These are phyloP conservation scores for Cyanoderma ruficeps DNA, from an alignment of 2,113 vertebrate species.

Conservation along the genomic window DNA sequence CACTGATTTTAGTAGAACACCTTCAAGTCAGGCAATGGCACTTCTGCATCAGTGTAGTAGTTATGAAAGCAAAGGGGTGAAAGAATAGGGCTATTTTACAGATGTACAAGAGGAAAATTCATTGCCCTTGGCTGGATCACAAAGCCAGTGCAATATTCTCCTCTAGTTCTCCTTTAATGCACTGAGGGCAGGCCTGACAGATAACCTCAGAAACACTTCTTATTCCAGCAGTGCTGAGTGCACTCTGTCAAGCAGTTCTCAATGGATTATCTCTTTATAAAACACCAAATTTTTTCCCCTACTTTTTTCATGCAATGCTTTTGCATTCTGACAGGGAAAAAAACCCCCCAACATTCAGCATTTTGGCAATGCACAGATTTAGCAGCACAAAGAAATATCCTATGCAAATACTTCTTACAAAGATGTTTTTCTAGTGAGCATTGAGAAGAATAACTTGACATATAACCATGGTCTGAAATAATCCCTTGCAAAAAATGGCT, in stretches of 20 bases:
- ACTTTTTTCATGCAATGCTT: neutral
- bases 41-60: neutral
- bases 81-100: neutral
- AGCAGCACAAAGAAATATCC: neutral
- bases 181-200: neutral
- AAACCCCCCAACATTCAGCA: neutral
- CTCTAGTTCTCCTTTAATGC: neutral
- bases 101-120: neutral
- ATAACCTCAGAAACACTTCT: neutral
- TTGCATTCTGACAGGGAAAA: neutral
- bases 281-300: neutral
- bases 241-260: neutral
- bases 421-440: neutral
- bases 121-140: neutral
- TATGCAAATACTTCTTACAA: neutral
- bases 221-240: neutral
- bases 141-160: neutral
- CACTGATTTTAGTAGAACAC: neutral
- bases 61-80: neutral
- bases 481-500: conserved; percentile 13
- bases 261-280: neutral
- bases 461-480: neutral
- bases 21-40: neutral
- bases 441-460: neutral
- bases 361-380: neutral